Evolutionary conservation across 2,797 vertebrate genomes (phyloP), one percentile per base, ranked within the genome.

Genomic region (Pseudocheirus occidentalis): DNA sequence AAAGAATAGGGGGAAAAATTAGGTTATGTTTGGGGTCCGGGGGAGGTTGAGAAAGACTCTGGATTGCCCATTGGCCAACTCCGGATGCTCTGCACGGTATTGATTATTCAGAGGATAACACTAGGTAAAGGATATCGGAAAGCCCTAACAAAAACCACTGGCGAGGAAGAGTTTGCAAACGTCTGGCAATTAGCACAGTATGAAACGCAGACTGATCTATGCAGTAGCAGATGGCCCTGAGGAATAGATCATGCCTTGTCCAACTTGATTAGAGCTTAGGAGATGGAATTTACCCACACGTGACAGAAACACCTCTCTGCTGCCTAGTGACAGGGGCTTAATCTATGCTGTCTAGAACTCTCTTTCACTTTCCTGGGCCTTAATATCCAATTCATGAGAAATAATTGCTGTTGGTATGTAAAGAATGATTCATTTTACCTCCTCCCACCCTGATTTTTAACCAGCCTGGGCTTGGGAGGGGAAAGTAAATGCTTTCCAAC

Each of bases 231-330:
- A 97, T 96, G 53, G 95, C 93, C 94, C 93, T 56, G 34, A 96
- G 96, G 93, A 96, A 95, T 95, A 96, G 55, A 91, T 94, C 95
- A 94, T 95, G 73, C 93, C 89, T 95, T 95, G 94, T 93, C 95
- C 46, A 5, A 94, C 93, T 93, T 96, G 90, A 93, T 59, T 91
- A 96, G 95, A 50, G 92, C 94, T 95, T 95, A 94, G 73, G 46
- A 66, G 92, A 91, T 93, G 90, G 94, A 91, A 95, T 40, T 58
- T 92, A 29, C 28, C 31, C 18, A 54, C 40, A 13, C 0, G 0
- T 9, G 66, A 93, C 1, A 52, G 93, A 95, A 50, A 91, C 87
- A 16, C 27, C 90, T 50, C n/a, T 31, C 59, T 62, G 53, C 62
- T 95, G 59, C 52, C 10, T n/a, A 5, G 10, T 58, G 5, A 56